Evolutionary conservation across 2,113 vertebrate genomes (phyloP).

Genomic region (Romanogobio albipinnatus): DNA sequence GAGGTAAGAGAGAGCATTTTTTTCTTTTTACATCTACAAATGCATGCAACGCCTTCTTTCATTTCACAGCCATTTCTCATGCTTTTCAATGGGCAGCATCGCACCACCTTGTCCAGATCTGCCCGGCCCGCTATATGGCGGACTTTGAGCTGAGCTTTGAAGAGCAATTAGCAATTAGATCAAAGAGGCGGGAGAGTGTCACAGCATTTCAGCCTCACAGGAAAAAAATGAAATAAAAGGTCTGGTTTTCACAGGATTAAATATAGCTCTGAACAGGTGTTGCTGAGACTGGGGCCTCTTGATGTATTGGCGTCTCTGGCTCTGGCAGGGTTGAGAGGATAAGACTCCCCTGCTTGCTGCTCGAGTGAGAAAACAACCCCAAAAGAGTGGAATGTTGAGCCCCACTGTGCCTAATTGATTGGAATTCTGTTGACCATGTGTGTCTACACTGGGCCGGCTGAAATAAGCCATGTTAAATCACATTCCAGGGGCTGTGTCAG

Average conservation of each 20-base stretch:
- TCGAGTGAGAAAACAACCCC: constrained; percentile 62
- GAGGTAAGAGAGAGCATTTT: background rate
- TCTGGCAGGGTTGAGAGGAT: constrained; percentile 49
- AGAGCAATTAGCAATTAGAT: constrained; percentile 42
- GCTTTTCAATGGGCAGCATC: constrained; percentile 6
- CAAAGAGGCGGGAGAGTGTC: constrained; percentile 28
- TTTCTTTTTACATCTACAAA: background rate
- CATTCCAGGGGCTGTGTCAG: constrained; percentile 41
- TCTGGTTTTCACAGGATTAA: constrained; percentile 49
- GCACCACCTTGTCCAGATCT: constrained; percentile 13
- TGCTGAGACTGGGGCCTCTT: constrained; percentile 52
- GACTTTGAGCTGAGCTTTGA: constrained; percentile 39
- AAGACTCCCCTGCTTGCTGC: constrained; percentile 56
- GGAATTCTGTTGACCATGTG: constrained; percentile 65
- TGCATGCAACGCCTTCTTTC: background rate
- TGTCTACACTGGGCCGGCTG: constrained; percentile 45
- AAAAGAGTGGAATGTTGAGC: constrained; percentile 66
- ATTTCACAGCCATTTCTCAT: constrained; percentile 23
- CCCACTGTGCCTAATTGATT: constrained; percentile 67
- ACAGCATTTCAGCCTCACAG: constrained; percentile 14
- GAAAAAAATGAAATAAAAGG: background rate
- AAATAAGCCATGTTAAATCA: constrained; percentile 54
- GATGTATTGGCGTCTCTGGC: constrained; percentile 54
- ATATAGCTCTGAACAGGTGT: constrained; percentile 56
- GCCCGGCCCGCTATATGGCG: background rate